These are phyloP conservation scores for Malurus alboscapulatus DNA, from an alignment of 2,113 vertebrate genomes.

Conservation along the genomic window DNA sequence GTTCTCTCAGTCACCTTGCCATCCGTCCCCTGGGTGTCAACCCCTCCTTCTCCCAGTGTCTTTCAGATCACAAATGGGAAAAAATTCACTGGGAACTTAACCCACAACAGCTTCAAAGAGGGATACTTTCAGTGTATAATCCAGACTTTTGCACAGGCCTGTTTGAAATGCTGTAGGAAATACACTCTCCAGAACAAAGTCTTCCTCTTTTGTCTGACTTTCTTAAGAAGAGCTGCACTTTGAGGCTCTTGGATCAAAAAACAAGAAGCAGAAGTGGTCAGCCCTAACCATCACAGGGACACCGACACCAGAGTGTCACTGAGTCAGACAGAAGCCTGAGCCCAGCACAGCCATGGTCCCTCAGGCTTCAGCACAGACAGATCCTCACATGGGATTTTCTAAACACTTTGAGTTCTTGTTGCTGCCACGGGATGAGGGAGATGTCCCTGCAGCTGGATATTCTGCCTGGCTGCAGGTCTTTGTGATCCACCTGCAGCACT, in stretches of 20 bases:
- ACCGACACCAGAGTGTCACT: background rate
- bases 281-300: background rate
- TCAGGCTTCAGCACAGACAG: background rate
- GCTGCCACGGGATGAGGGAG: background rate
- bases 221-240: too few species aligned
- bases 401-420: background rate
- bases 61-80: too few species aligned
- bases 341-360: rapidly evolving
- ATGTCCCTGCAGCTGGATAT: background rate
- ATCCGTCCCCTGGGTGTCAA: too few species aligned
- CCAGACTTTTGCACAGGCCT: too few species aligned
- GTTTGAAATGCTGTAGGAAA: too few species aligned
- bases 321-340: background rate
- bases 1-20: too few species aligned
- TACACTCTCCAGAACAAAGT: too few species aligned
- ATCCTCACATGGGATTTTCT: background rate
- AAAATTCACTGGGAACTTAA: too few species aligned
- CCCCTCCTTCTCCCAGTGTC: too few species aligned
- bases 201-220: too few species aligned
- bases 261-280: background rate
- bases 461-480: background rate
- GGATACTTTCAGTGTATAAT: too few species aligned
- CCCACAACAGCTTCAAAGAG: too few species aligned
- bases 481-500: background rate
- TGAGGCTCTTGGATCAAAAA: background rate